Base-by-base conservation (phyloP, 2,797 vertebrate genomes). In the Periparus ater region DNA sequence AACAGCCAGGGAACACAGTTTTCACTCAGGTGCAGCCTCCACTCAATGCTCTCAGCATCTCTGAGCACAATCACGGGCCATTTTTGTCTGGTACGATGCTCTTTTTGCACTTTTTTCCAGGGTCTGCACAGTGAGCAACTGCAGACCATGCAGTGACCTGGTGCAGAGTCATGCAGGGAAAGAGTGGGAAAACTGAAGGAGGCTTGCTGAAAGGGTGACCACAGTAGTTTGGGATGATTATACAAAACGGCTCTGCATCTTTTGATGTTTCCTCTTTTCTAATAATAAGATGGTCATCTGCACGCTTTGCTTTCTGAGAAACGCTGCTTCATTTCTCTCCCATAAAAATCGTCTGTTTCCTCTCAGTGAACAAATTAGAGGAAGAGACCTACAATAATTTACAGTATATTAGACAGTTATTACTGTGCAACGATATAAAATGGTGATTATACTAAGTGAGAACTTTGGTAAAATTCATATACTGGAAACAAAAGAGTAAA, bases 231-330 rank as follows among this genome's bases (percentile, higher is more conserved):
- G 85, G 76, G 92, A 86, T 86, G 91, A 83, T 92, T 92, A 88
- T 50, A 89, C 85, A 40, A 88, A 96, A 96, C 1, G 3, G 73
- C 53, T 70, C 48, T 17, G 6, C 82, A 84, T 91, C 85, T 94
- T 96, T 93, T 96, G 85, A 92, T 94, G 78, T 92, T 92, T 94
- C 61, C 63, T 88, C 32, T 88, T 94, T 92, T 89, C 89, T 93
- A 90, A 93, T 94, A 95, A 95, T 83, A 94, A 63, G 57, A 84
- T 63, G 91, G 93, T 92, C 95, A 95, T 91, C 85, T 72, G 92
- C 91, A 84, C 7, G 17, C 77, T 90, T 76, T 63, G 61, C 55
- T 82, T 96, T 94, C 95, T 93, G 95, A 93, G 95, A 97, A 97
- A 89, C 0, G 1, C 58, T 11, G 40, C 82, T 91, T 95, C 77